Evolutionary conservation across 1,140 invertebrate species (phyloP).

Genomic region (Apis laboriosa): DNA sequence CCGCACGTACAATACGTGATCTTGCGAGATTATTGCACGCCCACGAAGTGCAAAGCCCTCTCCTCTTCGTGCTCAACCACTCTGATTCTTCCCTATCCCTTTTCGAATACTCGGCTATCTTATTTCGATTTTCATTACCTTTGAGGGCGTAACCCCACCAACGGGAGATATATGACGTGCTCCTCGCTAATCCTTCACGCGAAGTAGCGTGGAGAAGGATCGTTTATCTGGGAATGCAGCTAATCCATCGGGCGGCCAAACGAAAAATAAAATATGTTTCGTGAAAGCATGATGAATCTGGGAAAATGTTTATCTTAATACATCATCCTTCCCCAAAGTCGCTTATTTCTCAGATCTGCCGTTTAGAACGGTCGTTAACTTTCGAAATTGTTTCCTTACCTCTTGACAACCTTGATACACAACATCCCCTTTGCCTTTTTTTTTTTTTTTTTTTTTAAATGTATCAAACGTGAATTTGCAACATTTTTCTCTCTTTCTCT

Average conservation of each 20-base stretch:
- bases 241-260: slow-evolving; percentile 48
- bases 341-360: slow-evolving; percentile 8
- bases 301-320: slow-evolving; percentile 54
- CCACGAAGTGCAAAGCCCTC: neutral
- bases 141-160: slow-evolving; percentile 37
- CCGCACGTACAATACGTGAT: slow-evolving; percentile 32
- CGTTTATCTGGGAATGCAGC: slow-evolving; percentile 64
- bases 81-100: slow-evolving; percentile 35
- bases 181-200: slow-evolving; percentile 68
- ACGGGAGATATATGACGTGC: slow-evolving; percentile 59
- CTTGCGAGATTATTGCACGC: slow-evolving; percentile 13
- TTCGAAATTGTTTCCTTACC: neutral
- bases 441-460: neutral
- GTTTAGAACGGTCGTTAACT: slow-evolving; percentile 1
- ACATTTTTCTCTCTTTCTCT: neutral
- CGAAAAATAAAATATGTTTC: slow-evolving; percentile 64
- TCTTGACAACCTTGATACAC: neutral
- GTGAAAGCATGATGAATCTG: slow-evolving; percentile 60
- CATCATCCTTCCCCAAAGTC: slow-evolving; percentile 31
- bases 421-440: neutral
- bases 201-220: slow-evolving; percentile 66
- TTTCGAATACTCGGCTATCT: slow-evolving; percentile 32
- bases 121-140: slow-evolving; percentile 66
- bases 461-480: too few relatives aligned
- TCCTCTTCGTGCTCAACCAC: slow-evolving; percentile 35